Base-by-base conservation (phyloP, 2,113 vertebrate genomes). In the Mungos mungo region DNA sequence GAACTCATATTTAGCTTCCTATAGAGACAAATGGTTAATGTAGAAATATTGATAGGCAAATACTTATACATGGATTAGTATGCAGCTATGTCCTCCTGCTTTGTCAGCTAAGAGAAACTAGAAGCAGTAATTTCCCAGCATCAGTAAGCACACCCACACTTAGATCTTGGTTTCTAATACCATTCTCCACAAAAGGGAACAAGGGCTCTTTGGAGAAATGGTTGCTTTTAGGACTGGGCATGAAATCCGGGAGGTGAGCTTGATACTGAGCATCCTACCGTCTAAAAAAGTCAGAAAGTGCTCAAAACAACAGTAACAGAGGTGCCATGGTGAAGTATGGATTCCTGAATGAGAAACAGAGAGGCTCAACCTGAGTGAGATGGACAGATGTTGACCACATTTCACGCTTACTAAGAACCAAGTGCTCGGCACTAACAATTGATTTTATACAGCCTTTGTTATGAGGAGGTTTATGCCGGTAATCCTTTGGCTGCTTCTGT, bases 381-480 rank as follows among this genome's bases (percentile, higher is more conserved):
- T 25, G 16, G 27, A 33, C 19, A 12, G 9, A 19, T 7, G 2
- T 14, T 33, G 72, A 31, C 27, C 25, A 1, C 9, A 8, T n/a
- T 69, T 77, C 18, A 29, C 15, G 18, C 38, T 35, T n/a, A 12
- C 4, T 63, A 19, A 38, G 52, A 71, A 66, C n/a, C 5, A 7
- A 80, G n/a, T 0, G 0, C 27, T 29, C 15, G 23, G 35, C n/a
- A 3, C 13, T 0, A 6, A 5, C 0, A 25, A 38, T 38, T 21
- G 47, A 45, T 5, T 33, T 23, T 15, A 2, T 35, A 0, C 2
- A 35, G 18, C 7, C 11, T 50, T 29, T 23, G 7, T 23, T 16
- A 31, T 18, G 16, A 12, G 1, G 4, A 15, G 1, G 31, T 66
- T 23, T 84, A 1, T 15, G 31, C 14, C 9, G 38, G 14, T 1